Evolutionary conservation across 2,113 vertebrate genomes (phyloP), one percentile per base, ranked within the genome.

Genomic region (Dasyornis broadbenti): DNA sequence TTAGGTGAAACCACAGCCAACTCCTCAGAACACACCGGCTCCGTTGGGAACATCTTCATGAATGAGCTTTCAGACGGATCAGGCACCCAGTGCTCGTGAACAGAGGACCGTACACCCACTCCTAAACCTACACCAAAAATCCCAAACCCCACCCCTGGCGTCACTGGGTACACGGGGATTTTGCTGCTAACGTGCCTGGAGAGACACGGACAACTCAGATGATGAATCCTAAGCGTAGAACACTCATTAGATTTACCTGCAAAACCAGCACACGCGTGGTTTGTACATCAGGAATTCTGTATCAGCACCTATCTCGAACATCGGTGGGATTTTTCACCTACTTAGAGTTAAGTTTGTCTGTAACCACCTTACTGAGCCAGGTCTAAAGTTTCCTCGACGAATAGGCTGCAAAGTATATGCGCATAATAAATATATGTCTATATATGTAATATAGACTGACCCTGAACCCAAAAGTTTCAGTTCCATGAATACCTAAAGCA

Each of bases 141-240:
- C 39, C 72, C 80, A 76, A 54, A 30, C 7, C 30, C 11, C 35
- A 9, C 4, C 31, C 35, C 45, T 59, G 47, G 22, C 40, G 64
- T 13, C 63, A 23, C 40, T 8, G 30, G 5, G 3, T 7, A 49
- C 54, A 6, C 0, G 0, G 14, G 13, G 9, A 15, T 56, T 52
- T 57, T 35, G 5, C 78, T 66, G 60, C 19, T 7, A n/a, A 10
- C 0, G 2, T 4, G 15, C 13, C 37, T 60, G 35, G 22, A 70
- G 45, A 47, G 37, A 13, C 18, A 42, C 0, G 3, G 17, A 31
- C 20, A 61, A 66, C 14, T 52, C 57, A 72, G 24, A 26, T 13
- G n/a, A 42, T 37, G 56, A 4, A 16, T 11, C 5, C 1, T 7
- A 6, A 45, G 6, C 8, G 3, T 7, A n/a, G 5, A 17, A 61